Evolutionary conservation across 2,113 vertebrate genomes (phyloP).

Genomic region (Cinclus cinclus): DNA sequence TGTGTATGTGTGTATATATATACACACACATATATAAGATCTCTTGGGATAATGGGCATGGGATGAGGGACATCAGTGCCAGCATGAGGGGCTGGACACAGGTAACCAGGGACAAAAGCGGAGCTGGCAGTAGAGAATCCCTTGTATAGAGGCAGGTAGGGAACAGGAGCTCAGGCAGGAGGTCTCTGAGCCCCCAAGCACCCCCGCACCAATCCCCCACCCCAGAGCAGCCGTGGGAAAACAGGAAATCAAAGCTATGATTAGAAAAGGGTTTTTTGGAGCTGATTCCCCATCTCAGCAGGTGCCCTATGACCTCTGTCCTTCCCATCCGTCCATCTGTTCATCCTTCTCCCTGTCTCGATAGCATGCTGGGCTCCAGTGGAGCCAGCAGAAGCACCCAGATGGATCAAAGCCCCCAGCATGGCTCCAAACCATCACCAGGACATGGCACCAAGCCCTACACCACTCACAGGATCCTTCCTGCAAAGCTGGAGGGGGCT

Average conservation of each 20-base stretch:
- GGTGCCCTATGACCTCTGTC: not conserved
- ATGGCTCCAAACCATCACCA: fast-evolving
- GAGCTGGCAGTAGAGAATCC: not conserved
- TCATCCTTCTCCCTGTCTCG: not conserved
- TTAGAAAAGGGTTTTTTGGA: conserved; percentile 37
- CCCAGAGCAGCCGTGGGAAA: not conserved
- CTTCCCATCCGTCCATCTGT: not conserved
- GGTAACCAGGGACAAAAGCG: not conserved
- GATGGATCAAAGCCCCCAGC: fast-evolving
- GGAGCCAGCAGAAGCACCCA: not conserved
- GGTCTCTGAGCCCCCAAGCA: not conserved
- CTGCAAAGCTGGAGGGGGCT: not conserved
- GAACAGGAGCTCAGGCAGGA: not conserved
- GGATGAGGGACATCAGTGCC: not conserved
- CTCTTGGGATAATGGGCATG: not conserved
- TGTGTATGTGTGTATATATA: not conserved
- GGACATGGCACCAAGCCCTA: not conserved
- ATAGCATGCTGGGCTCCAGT: fast-evolving
- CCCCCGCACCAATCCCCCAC: fast-evolving
- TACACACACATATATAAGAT: not conserved
- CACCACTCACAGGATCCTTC: not conserved
- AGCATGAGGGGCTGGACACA: not conserved
- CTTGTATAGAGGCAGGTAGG: not conserved
- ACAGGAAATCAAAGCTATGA: conserved; percentile 14
- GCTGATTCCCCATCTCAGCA: conserved; percentile 1